phyloP scores from a whole-genome alignment of 2,888 invertebrate genomes.

The Heteromyza rotundicornis region DNA sequence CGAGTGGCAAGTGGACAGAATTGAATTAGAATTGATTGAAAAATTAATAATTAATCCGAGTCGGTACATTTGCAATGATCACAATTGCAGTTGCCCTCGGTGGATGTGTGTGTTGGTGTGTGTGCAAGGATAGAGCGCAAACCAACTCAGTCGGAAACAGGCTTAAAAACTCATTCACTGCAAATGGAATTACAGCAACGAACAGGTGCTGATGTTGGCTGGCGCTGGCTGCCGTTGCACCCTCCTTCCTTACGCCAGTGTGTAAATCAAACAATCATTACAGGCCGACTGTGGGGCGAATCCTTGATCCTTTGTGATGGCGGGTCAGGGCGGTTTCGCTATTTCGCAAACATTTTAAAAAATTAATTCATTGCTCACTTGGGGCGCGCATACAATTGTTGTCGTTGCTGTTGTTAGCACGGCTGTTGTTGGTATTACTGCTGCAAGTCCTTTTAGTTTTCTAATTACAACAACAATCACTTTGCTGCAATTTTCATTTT shows the following conservation, averaged over 20 bases:
- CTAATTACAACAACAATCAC: slow-evolving; percentile 8
- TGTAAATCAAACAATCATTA: no score
- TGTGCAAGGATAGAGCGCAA: no score
- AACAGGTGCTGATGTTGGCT: no score
- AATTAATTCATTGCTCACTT: no score
- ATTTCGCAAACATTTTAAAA: no score
- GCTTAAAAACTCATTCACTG: not conserved
- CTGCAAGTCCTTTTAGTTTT: no score
- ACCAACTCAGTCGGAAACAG: not conserved
- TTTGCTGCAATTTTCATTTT: slow-evolving; percentile 29
- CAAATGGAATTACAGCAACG: not conserved
- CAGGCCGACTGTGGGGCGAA: no score
- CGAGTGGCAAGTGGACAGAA: slow-evolving; percentile 29
- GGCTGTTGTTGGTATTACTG: not conserved
- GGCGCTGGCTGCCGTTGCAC: no score
- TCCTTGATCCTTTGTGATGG: no score
- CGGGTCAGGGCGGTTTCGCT: no score
- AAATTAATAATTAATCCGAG: slow-evolving; percentile 44
- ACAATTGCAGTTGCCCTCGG: slow-evolving; percentile 2
- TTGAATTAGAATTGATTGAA: slow-evolving; percentile 43
- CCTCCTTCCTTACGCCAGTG: no score
- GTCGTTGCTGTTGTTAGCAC: not conserved
- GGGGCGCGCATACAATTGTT: not conserved
- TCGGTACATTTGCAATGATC: slow-evolving; percentile 32
- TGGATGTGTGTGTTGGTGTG: not conserved